A percentile compares a stretch with the other conserved stretches of the same genome.
Conservation (phyloP, 2,797 vertebrate species). For the Stomatorhinus walkeri region DNA sequence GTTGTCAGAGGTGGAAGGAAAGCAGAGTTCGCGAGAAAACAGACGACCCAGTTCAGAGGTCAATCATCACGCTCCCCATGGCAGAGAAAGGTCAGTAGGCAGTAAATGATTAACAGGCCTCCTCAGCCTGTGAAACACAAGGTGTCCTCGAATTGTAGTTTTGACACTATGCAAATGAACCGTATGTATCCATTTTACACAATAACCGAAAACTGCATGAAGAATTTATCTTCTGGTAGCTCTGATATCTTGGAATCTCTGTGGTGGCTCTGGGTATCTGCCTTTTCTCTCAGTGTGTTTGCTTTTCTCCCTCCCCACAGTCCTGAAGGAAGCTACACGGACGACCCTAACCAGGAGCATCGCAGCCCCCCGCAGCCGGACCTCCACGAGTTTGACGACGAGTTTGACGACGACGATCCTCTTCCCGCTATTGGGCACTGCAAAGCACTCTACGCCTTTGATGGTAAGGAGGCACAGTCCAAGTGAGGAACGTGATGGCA, state of each 20-base stretch:
- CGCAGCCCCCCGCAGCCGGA: slow-evolving; percentile 70
- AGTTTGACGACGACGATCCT: slow-evolving; percentile 95
- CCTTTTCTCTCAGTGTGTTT: background rate
- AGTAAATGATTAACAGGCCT: background rate
- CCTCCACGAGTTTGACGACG: slow-evolving; percentile 88
- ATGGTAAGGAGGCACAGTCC: slow-evolving; percentile 61
- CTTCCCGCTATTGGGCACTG: slow-evolving; percentile 93
- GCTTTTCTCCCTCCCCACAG: slow-evolving; percentile 47
- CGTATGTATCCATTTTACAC: background rate
- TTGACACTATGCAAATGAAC: background rate
- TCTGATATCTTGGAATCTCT: background rate
- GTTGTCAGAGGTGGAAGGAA: slow-evolving; percentile 95
- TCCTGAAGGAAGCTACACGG: slow-evolving; percentile 95
- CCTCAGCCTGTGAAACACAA: background rate
- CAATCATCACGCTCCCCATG: slow-evolving; percentile 90
- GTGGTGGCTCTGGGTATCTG: background rate
- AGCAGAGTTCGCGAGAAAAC: slow-evolving; percentile 81
- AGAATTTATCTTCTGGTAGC: background rate
- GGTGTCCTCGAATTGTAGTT: background rate
- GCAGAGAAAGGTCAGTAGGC: slow-evolving; percentile 83
- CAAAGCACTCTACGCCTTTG: slow-evolving; percentile 93
- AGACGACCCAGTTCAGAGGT: slow-evolving; percentile 83
- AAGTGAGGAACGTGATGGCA: background rate
- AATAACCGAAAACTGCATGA: background rate
- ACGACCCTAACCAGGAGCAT: slow-evolving; percentile 87